Conservation (phyloP, 2,113 vertebrate species). For the Acanthochromis polyacanthus region DNA sequence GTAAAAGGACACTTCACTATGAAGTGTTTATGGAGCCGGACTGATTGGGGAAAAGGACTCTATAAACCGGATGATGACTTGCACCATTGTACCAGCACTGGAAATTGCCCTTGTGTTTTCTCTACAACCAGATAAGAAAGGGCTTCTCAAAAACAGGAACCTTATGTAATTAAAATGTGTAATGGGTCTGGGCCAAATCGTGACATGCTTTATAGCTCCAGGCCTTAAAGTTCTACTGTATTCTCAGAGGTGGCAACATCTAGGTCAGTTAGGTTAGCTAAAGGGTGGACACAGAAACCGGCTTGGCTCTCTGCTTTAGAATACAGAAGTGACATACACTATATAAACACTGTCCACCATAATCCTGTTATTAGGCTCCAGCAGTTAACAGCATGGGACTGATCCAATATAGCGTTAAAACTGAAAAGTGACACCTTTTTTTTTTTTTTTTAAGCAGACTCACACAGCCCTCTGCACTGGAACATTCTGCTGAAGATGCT, state of each 20-base stretch:
- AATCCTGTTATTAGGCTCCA: constrained; percentile 51
- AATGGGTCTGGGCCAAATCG: background rate
- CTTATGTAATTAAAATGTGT: background rate
- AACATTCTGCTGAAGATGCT: constrained; percentile 27
- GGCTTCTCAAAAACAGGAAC: background rate
- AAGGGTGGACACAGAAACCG: background rate
- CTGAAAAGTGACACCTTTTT: constrained; percentile 30
- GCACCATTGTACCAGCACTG: background rate
- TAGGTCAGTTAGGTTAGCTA: background rate
- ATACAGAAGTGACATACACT: constrained; percentile 30
- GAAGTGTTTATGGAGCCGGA: background rate
- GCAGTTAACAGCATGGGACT: constrained; percentile 48
- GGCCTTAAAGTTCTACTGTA: background rate
- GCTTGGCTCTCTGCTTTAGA: constrained; percentile 12
- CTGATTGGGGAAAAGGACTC: constrained; percentile 6
- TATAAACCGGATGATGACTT: background rate
- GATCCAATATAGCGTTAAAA: constrained; percentile 52
- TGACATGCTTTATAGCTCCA: background rate
- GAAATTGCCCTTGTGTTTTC: constrained; percentile 1
- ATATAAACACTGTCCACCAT: constrained; percentile 28
- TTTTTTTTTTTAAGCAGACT: too few relatives aligned
- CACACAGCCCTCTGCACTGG: constrained; percentile 38
- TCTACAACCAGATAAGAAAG: background rate
- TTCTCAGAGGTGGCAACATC: background rate
- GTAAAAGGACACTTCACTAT: constrained; percentile 16